phyloP scores from a whole-genome alignment of 2,797 vertebrate genomes.

The Eupleurogrammus muticus region DNA sequence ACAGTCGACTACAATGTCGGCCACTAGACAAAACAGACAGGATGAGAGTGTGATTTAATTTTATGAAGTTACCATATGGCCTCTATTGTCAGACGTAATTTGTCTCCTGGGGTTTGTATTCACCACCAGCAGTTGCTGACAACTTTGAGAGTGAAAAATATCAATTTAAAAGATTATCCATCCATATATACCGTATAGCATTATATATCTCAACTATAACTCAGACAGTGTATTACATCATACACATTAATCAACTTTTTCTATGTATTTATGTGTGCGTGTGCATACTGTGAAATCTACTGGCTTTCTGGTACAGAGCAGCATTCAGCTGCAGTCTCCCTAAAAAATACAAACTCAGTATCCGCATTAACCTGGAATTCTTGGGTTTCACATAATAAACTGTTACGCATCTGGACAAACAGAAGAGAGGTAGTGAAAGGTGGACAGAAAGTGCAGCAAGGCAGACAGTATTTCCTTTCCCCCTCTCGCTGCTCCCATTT shows the following conservation, averaged over 20 bases:
- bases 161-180: too few relatives aligned
- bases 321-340: constrained; percentile 32
- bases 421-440: constrained; percentile 64
- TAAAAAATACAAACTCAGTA: constrained; percentile 29
- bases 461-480: constrained; percentile 34
- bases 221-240: not conserved
- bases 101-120: not conserved
- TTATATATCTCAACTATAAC: not conserved
- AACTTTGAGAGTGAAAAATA: not conserved
- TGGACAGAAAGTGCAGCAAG: constrained; percentile 13
- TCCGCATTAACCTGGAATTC: constrained; percentile 41
- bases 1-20: not conserved
- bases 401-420: constrained; percentile 77
- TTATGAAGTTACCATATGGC: not conserved
- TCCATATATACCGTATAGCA: too few relatives aligned
- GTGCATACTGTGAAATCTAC: not conserved
- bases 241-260: not conserved
- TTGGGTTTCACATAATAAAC: constrained; percentile 72
- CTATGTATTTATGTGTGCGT: too few relatives aligned
- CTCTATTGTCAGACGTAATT: not conserved
- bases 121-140: not conserved
- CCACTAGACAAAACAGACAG: constrained; percentile 10
- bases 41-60: not conserved
- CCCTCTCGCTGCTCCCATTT: constrained; percentile 11
- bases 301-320: not conserved